These are phyloP conservation scores for Drosophila nikananu DNA, from an alignment of 1,140 invertebrate genomes.

Conservation along the genomic window DNA sequence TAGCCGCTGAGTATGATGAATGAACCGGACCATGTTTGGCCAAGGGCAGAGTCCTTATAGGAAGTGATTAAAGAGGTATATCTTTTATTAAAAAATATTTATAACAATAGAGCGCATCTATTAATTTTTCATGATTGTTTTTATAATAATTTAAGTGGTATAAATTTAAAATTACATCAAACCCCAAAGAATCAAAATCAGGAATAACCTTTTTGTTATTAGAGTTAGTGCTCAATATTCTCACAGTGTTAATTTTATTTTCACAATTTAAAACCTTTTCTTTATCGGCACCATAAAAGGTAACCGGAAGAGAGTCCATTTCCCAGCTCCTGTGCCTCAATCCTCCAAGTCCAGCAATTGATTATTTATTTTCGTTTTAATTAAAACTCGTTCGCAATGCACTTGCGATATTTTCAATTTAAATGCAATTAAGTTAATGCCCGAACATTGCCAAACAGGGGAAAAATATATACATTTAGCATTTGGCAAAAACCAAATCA, in stretches of 20 bases:
- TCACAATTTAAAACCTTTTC: neutral
- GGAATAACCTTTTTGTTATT: too few species aligned
- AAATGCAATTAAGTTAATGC: slow-evolving; percentile 81
- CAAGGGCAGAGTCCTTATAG: slow-evolving; percentile 20
- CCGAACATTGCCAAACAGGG: slow-evolving; percentile 21
- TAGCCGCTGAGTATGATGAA: slow-evolving; percentile 74
- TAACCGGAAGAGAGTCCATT: neutral
- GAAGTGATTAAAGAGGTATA: slow-evolving; percentile 20
- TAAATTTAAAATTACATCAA: neutral
- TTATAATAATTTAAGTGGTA: neutral
- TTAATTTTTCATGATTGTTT: neutral
- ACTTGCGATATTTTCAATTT: slow-evolving; percentile 66
- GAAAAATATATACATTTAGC: slow-evolving; percentile 59
- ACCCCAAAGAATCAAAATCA: too few species aligned
- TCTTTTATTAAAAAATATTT: neutral
- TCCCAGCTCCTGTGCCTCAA: neutral
- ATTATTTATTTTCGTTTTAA: slow-evolving; percentile 63
- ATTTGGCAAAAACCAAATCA: slow-evolving; percentile 68
- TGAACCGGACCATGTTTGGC: slow-evolving; percentile 60
- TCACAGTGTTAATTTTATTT: neutral
- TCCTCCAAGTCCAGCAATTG: slow-evolving; percentile 5
- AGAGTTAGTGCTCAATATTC: too few species aligned
- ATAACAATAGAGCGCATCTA: neutral
- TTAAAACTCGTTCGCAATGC: slow-evolving; percentile 60
- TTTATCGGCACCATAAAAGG: slow-evolving; percentile 8